Evolutionary conservation across 2,113 vertebrate species (phyloP).

Genomic region (Thomomys bottae): DNA sequence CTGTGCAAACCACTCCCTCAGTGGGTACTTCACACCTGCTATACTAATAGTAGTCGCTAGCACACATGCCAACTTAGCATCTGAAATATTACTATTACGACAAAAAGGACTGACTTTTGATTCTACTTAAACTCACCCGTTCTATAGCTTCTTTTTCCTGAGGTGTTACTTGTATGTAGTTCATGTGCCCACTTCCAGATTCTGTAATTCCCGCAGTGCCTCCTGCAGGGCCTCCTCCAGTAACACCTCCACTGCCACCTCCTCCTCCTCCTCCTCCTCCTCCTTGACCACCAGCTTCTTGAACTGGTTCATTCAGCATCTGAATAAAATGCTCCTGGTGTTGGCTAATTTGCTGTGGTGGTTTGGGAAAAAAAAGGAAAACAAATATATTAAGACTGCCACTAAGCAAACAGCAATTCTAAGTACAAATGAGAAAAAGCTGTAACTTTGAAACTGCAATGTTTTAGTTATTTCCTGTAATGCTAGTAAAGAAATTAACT

Average conservation of each 20-base stretch:
- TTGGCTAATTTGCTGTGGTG: conserved; percentile 94
- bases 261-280: conserved; percentile 83
- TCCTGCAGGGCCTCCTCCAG: conserved; percentile 78
- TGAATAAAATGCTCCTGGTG: conserved; percentile 98
- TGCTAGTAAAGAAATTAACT: conserved; percentile 14
- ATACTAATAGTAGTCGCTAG: background rate
- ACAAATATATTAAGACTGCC: conserved; percentile 50
- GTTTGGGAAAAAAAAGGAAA: conserved; percentile 73
- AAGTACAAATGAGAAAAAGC: conserved; percentile 20
- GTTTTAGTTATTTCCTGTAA: background rate
- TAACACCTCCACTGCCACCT: too few species aligned
- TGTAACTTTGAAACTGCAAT: background rate
- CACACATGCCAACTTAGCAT: background rate
- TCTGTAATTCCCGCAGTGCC: conserved; percentile 85
- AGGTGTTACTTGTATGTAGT: conserved; percentile 98
- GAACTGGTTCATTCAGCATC: conserved; percentile 96
- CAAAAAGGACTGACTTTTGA: background rate
- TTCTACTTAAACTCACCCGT: conserved; percentile 87
- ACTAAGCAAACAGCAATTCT: conserved; percentile 44
- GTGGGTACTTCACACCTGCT: background rate
- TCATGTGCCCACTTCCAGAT: conserved; percentile 91
- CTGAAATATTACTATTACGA: background rate
- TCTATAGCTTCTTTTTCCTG: conserved; percentile 99
- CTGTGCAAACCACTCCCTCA: background rate
- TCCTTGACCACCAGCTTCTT: conserved; percentile 87